Base-by-base conservation (phyloP, 53 echinoderm and acorn worm species). In the Stichopus horrens region DNA sequence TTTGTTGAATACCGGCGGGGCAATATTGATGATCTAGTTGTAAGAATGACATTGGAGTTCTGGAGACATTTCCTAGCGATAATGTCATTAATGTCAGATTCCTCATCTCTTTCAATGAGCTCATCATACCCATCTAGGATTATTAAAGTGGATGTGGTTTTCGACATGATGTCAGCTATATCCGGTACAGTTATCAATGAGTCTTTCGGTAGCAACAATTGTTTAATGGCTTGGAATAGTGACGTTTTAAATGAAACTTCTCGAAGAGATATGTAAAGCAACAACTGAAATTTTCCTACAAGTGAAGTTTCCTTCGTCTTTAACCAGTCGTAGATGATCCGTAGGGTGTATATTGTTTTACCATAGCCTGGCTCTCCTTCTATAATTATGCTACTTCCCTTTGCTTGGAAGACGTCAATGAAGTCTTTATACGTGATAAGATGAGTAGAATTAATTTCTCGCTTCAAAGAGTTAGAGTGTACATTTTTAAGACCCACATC, bases 41-140 rank as follows among this genome's bases (percentile, higher is more conserved):
- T 68, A 68, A 68, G 71, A 68, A 68, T 68, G 71, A 68, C 71
- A n/a, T 13, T 16, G 5, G 14, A 13, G 16, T 68, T 11, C 71
- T 68, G 71, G 6, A 68, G 71, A 13, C 18, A 4, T 14, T 68
- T 68, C 5, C 71, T 14, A 6, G 71, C 71, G 18, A 68, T 68
- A 5, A 68, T 68, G 19, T 68, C 71, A 68, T 68, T 68, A 68
- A 68, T 68, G 71, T 68, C 18, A 6, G 71, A 68, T 16, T 68
- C 19, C 18, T 13, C 18, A 4, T 19, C 18, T 68, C 16, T 68
- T 18, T 68, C 71, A 68, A 68, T 18, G 18, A 14, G 19, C 71
- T 68, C 71, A 68, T 68, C 71, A 68, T 68, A 68, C 19, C 71
- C 71, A 68, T 68, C 71, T 18, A 68, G 71, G 19, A 68, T 18